Conservation (phyloP, 1,140 invertebrate species). For the Bathynomus jamesi region DNA sequence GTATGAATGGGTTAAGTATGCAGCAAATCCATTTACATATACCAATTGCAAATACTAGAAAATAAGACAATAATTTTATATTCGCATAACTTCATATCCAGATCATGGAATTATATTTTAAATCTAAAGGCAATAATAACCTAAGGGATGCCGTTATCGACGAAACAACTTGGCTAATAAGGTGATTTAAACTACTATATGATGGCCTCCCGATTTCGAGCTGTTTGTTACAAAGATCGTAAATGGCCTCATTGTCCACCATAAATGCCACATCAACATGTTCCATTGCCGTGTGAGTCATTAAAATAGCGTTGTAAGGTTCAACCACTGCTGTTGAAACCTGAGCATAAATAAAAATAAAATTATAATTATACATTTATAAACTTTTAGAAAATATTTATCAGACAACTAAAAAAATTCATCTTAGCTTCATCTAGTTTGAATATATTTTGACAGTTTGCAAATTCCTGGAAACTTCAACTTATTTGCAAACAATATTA, state of each 20-base stretch:
- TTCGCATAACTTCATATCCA: too few relatives aligned
- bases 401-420: background rate
- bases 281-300: slow-evolving; percentile 52
- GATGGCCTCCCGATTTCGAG: slow-evolving; percentile 62
- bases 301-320: slow-evolving; percentile 54
- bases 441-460: too few relatives aligned
- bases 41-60: too few relatives aligned
- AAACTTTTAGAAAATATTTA: background rate
- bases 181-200: slow-evolving; percentile 60
- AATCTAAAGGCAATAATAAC: too few relatives aligned
- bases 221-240: slow-evolving; percentile 60
- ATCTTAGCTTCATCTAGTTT: too few relatives aligned
- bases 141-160: slow-evolving; percentile 35
- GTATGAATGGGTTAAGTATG: too few relatives aligned
- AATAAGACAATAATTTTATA: too few relatives aligned
- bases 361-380: background rate
- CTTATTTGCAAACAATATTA: too few relatives aligned
- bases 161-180: slow-evolving; percentile 50
- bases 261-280: slow-evolving; percentile 57
- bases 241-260: slow-evolving; percentile 64
- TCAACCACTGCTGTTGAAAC: slow-evolving; percentile 52
- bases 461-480: too few relatives aligned
- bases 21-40: too few relatives aligned
- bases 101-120: too few relatives aligned
- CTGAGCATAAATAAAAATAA: slow-evolving; percentile 38